These are phyloP conservation scores for Ceratina australensis DNA, from an alignment of 1,140 invertebrate species.

Conservation along the genomic window DNA sequence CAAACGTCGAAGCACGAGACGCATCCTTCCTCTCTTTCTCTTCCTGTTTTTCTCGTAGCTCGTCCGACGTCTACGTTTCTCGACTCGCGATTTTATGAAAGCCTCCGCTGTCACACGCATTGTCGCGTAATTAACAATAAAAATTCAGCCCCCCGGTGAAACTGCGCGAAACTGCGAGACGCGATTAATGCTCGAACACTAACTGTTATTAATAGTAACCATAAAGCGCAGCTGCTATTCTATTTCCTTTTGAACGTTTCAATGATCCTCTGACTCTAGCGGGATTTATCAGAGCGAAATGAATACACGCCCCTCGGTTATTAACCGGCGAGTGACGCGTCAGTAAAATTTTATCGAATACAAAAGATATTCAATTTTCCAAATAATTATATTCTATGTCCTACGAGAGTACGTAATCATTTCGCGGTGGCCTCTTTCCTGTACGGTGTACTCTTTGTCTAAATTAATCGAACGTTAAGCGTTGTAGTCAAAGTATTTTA, in stretches of 20 bases:
- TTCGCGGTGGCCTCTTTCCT: too few species aligned
- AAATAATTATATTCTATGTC: too few species aligned
- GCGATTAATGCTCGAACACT: not conserved
- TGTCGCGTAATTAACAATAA: constrained; percentile 6
- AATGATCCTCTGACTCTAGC: not conserved
- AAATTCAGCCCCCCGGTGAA: not conserved
- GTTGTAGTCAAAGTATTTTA: not conserved
- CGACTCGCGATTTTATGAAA: constrained; percentile 10
- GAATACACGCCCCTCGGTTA: too few species aligned
- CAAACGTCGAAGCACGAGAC: constrained; percentile 15
- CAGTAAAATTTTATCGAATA: too few species aligned
- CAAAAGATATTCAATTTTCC: too few species aligned
- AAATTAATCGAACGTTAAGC: not conserved
- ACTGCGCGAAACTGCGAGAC: not conserved
- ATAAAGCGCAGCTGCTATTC: not conserved
- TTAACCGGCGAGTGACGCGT: too few species aligned
- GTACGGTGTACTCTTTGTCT: too few species aligned
- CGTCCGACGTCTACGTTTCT: too few species aligned
- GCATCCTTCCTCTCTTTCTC: not conserved
- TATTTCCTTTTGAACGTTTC: constrained; percentile 3
- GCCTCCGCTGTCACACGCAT: not conserved
- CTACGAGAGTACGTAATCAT: too few species aligned
- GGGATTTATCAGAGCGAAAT: too few species aligned
- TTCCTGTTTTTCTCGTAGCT: not conserved
- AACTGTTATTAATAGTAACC: not conserved